Evolutionary conservation across 2,888 invertebrate genomes (phyloP).

Genomic region (Lissocephala sabroskyi): DNA sequence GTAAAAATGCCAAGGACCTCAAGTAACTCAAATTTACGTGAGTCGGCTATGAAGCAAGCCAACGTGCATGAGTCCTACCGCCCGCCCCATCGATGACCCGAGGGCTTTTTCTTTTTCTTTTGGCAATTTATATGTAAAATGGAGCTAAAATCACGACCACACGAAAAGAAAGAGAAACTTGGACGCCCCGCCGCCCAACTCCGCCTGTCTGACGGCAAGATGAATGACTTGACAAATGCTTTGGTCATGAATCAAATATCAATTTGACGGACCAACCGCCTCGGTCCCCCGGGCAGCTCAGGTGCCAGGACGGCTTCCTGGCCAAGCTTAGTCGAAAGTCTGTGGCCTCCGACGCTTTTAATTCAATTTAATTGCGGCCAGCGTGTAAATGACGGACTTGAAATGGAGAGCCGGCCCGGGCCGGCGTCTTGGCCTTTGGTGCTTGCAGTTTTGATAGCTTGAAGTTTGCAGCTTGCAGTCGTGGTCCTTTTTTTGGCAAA

Average conservation of each 20-base stretch:
- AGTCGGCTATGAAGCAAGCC: conserved; percentile 32
- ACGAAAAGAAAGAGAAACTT: neutral
- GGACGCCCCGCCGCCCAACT: neutral
- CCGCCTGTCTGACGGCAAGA: conserved; percentile 35
- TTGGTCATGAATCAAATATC: conserved; percentile 70
- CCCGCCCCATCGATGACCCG: too few relatives aligned
- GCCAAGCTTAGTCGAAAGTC: too few relatives aligned
- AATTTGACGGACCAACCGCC: conserved; percentile 56
- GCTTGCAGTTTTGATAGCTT: conserved; percentile 42
- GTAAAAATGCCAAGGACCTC: too few relatives aligned
- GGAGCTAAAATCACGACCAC: too few relatives aligned
- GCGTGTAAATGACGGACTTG: conserved; percentile 47
- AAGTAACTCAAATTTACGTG: conserved; percentile 37
- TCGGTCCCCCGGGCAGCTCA: conserved; percentile 21
- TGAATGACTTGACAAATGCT: conserved; percentile 68
- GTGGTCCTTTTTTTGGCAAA: conserved; percentile 23
- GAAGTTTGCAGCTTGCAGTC: conserved; percentile 34
- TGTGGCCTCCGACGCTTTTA: conserved; percentile 32
- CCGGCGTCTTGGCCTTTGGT: conserved; percentile 17
- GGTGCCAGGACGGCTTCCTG: too few relatives aligned
- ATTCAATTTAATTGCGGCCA: conserved; percentile 63
- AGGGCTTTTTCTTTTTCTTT: too few relatives aligned
- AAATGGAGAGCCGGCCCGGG: conserved; percentile 15
- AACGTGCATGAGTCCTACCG: conserved; percentile 18
- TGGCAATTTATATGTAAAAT: too few relatives aligned